These are phyloP conservation scores for Squalus acanthias DNA, from an alignment of 2,797 vertebrate genomes.

Conservation along the genomic window DNA sequence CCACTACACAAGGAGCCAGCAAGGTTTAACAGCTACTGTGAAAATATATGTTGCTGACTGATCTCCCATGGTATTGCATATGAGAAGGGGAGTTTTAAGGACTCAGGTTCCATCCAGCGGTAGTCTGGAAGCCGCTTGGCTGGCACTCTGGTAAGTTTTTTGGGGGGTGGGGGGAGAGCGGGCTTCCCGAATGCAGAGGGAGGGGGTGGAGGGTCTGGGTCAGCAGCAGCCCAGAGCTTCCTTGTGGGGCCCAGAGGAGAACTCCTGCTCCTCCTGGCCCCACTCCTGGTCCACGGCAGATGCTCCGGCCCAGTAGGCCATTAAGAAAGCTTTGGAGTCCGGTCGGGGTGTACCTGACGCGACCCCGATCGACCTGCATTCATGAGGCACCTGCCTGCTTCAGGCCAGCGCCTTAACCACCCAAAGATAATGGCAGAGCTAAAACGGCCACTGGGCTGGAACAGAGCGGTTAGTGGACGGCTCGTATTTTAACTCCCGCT, in stretches of 20 bases:
- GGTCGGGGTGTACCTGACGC: no score
- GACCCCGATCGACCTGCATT: no score
- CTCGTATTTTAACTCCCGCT: no score
- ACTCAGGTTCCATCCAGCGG: neutral
- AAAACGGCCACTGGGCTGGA: no score
- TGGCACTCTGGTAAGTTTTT: neutral
- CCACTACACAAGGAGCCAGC: neutral
- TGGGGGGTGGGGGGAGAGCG: neutral
- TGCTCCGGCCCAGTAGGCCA: neutral
- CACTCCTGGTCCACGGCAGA: neutral
- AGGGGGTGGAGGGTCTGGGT: neutral
- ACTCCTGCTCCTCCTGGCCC: no score
- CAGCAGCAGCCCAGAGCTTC: no score
- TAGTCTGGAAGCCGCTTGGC: neutral
- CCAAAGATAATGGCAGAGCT: no score
- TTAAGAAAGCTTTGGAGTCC: neutral
- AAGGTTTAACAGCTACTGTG: neutral
- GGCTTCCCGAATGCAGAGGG: neutral
- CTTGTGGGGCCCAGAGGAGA: no score
- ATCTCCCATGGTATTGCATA: neutral
- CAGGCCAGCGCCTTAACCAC: no score
- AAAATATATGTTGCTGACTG: neutral
- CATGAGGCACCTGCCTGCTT: no score
- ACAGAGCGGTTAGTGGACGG: no score
- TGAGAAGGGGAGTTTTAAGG: neutral